A percentile compares a stretch with the other conserved stretches of the same genome.
Conservation (phyloP, 2,888 invertebrate species). For the Tinea semifulvella region DNA sequence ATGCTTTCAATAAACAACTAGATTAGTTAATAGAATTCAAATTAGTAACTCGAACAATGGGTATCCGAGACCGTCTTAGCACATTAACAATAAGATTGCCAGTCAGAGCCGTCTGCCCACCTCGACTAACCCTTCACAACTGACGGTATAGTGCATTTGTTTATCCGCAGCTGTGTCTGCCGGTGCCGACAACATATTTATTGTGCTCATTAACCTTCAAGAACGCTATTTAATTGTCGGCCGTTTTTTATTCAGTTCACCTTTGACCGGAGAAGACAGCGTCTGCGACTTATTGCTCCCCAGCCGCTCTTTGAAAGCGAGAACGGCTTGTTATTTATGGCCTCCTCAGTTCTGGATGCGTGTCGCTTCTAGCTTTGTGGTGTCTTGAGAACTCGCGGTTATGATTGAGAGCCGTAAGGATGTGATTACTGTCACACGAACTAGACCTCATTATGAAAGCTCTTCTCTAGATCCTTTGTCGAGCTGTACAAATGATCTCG, state of each 20-base stretch:
- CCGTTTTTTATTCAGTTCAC: constrained; percentile 67
- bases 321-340: constrained; percentile 63
- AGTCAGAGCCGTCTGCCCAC: constrained; percentile 29
- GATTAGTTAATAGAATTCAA: too few relatives aligned
- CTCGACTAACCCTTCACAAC: constrained; percentile 4
- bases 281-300: constrained; percentile 62
- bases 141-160: constrained; percentile 47
- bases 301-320: constrained; percentile 61
- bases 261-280: constrained; percentile 42
- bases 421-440: constrained; percentile 47
- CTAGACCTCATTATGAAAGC: constrained; percentile 10
- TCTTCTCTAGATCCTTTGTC: constrained; percentile 5
- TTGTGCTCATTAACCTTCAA: constrained; percentile 67
- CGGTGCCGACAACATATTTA: constrained; percentile 67
- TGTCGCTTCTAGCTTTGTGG: constrained; percentile 60
- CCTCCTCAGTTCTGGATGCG: constrained; percentile 49
- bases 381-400: constrained; percentile 53
- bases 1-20: background rate
- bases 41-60: constrained; percentile 33
- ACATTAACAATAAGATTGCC: constrained; percentile 48
- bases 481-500: background rate
- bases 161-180: constrained; percentile 50
- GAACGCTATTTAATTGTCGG: constrained; percentile 67
- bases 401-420: constrained; percentile 60
- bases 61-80: constrained; percentile 34